phyloP scores from a whole-genome alignment of 2,113 vertebrate genomes.

The Entomyzon cyanotis region DNA sequence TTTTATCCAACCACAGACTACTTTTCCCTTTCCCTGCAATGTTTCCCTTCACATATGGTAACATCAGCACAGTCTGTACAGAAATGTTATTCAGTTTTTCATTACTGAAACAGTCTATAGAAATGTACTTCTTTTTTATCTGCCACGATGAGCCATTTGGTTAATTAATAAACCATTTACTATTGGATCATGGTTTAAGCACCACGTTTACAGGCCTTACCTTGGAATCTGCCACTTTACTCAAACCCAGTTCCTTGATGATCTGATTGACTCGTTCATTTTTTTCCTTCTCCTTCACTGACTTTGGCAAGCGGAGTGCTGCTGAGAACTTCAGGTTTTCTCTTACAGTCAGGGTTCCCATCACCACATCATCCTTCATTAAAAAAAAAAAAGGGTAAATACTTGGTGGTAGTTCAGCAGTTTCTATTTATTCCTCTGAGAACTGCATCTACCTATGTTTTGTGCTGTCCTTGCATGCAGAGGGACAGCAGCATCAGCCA shows the following conservation, averaged over 20 bases:
- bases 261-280: slow-evolving; percentile 81
- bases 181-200: background rate
- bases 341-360: slow-evolving; percentile 92
- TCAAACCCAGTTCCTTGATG: slow-evolving; percentile 86
- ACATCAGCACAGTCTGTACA: background rate
- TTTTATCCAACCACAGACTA: background rate
- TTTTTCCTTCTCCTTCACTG: slow-evolving; percentile 81
- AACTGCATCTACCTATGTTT: background rate
- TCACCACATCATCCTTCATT: slow-evolving; percentile 89
- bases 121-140: background rate
- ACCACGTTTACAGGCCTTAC: slow-evolving; percentile 56
- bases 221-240: slow-evolving; percentile 91
- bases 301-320: slow-evolving; percentile 85
- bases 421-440: background rate
- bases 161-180: background rate
- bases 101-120: background rate
- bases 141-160: background rate
- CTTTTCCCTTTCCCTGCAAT: background rate
- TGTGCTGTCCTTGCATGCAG: background rate
- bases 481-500: background rate
- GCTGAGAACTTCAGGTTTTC: slow-evolving; percentile 94
- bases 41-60: background rate
- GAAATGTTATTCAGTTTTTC: background rate
- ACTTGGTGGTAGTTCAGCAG: background rate
- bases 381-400: background rate